Percentiles rank a stretch among this genome's conserved stretches.
phyloP scores from a whole-genome alignment of 2,797 vertebrate species.

The Gambelia wislizenii region DNA sequence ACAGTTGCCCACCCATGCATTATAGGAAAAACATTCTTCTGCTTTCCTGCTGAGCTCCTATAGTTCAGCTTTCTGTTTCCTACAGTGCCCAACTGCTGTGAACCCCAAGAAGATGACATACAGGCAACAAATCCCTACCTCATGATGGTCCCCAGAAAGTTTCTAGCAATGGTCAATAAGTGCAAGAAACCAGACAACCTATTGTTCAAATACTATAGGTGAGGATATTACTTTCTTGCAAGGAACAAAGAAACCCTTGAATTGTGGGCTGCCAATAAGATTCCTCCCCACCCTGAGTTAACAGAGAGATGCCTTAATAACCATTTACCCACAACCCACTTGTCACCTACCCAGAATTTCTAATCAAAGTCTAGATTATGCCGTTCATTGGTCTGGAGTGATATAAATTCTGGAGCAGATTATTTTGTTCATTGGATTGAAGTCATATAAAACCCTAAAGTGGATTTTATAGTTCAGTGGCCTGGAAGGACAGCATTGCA shows the following conservation, averaged over 20 bases:
- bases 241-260: constrained; percentile 23
- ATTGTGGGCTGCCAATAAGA: constrained; percentile 35
- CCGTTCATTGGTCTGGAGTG: constrained; percentile 48
- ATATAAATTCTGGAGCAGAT: constrained; percentile 56
- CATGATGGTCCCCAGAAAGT: neutral
- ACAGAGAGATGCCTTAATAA: constrained; percentile 26
- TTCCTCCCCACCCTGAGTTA: constrained; percentile 26
- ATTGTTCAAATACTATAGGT: neutral
- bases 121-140: neutral
- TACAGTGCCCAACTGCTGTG: too few species aligned
- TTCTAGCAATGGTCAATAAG: neutral
- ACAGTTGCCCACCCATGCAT: too few species aligned
- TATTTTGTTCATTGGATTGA: constrained; percentile 63
- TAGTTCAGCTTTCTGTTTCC: too few species aligned
- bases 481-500: constrained; percentile 52
- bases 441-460: constrained; percentile 61
- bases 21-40: neutral
- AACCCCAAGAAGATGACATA: neutral
- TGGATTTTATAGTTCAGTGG: constrained; percentile 63
- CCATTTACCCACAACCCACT: constrained; percentile 33
- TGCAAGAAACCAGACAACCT: neutral
- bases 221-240: constrained; percentile 29
- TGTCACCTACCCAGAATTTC: constrained; percentile 46
- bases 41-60: neutral
- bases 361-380: constrained; percentile 43